Evolutionary conservation across 2,888 invertebrate species (phyloP), one percentile per base, ranked within the genome.

Genomic region (Notodonta ziczac): DNA sequence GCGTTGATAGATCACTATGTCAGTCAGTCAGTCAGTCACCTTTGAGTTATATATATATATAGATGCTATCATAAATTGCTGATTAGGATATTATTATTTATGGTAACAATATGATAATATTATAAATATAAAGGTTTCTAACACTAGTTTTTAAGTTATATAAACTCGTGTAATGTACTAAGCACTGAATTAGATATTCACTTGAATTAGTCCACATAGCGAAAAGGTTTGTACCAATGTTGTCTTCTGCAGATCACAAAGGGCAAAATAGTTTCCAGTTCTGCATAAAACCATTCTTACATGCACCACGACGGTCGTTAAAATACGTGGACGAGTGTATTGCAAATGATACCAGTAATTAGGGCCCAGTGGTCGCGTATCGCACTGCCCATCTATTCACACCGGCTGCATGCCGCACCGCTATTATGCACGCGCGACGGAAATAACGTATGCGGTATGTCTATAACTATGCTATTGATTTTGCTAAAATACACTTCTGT

Each of bases 341-440:
- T 89, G 90, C 88, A 77, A 91, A 87, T 88, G 93, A 93, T 90
- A 93, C 89, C 89, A 83, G 89, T 91, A 91, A 93, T 93, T 93
- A 91, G 73, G 73, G 78, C 69, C 71, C 73, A 69, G 77, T 77
- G 71, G 73, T 66, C 66, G 65, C 72, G 69, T 91, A 92, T 92
- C 91, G 81, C 74, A 73, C 67, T 78, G 83, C 75, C 84, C 84
- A 92, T 92, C 91, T 89, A 85, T 87, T 85, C 83, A 83, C 85
- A 84, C 81, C 74, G 73, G 76, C 65, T 72, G 76, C n/a, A 39
- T 14, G 35, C 39, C 69, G 68, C 74, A 65, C 63, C 67, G 74
- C 71, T 75, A 79, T 84, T 84, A 79, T 79, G 78, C 83, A 80
- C 81, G 82, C 80, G 80, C 85, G 81, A 84, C 85, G 86, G 88